These are phyloP conservation scores for Lasioglossum calceatum DNA, from an alignment of 2,888 invertebrate species.

Conservation along the genomic window DNA sequence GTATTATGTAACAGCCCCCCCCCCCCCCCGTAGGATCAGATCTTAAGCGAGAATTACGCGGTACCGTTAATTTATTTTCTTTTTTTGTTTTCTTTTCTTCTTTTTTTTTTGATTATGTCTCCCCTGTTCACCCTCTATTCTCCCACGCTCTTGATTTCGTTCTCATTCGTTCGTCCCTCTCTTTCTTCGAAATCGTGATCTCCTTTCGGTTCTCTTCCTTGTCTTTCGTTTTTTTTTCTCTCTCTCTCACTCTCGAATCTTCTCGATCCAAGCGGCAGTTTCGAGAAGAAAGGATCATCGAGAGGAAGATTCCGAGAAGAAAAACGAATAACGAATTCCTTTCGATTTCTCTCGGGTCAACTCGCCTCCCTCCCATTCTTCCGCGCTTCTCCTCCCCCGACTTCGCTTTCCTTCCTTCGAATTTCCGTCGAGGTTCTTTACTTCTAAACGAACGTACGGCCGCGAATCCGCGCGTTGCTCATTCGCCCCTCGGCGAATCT, in stretches of 20 bases:
- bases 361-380: not conserved
- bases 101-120: not conserved
- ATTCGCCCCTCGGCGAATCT: not conserved
- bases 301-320: not conserved
- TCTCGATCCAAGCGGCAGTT: not conserved
- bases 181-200: conserved; percentile 3
- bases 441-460: conserved; percentile 64
- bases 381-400: not conserved
- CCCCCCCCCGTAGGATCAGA: conserved; percentile 63
- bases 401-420: conserved; percentile 25
- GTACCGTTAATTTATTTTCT: conserved; percentile 69
- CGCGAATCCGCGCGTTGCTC: conserved; percentile 44
- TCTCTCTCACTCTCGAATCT: not conserved
- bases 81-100: conserved; percentile 19
- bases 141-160: conserved; percentile 31
- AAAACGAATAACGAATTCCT: conserved; percentile 24
- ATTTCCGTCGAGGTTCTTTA: conserved; percentile 58
- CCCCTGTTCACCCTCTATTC: conserved; percentile 24
- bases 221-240: not conserved
- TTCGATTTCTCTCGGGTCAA: not conserved
- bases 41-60: conserved; percentile 66
- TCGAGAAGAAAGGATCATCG: not conserved
- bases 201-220: not conserved
- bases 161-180: conserved; percentile 15
- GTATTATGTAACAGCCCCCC: conserved; percentile 73